Base-by-base conservation (phyloP, 2,888 invertebrate genomes). In the Gasteruption jaculator region DNA sequence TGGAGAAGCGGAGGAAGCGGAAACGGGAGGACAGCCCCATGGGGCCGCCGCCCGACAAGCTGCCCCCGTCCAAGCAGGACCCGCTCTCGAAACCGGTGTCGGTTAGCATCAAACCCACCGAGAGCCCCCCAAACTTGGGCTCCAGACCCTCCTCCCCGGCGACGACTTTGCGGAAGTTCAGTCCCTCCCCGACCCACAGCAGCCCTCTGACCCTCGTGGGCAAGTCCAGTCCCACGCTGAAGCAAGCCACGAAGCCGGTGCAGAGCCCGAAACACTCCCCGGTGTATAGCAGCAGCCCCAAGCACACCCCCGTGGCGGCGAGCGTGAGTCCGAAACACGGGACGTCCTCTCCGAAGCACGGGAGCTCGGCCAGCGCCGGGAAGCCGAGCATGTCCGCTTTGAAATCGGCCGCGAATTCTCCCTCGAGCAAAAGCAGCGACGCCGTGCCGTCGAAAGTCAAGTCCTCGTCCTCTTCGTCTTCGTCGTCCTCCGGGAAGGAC, bases 321-420 rank as follows among this genome's bases (percentile, higher is more conserved):
- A 85, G 84, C 68, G 86, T 85, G 54, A 88, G 86, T 73, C 85
- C 83, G 61, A 72, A 70, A 41, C 87, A 86, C 63, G 83, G 83
- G 35, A 81, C 84, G 12, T 82, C 83, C 10, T 88, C 88, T 11
- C 89, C 90, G 14, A 90, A 89, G 65, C 88, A 88, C 54, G 80
- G 81, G 0, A 74, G 74, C 16, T 79, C 81, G 1, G 77, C 83
- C 10, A 76, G 79, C 41, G 83, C 87, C 1, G 91, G 91, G 0
- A 91, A 91, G 62, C 91, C 91, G 1, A 90, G 90, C 60, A 89
- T 91, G 87, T 88, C 89, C 0, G 82, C 90, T 1, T 70, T 91
- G 15, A 91, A 91, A 64, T 90, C 85, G 24, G 88, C 89, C 1
- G 77, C 59, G 12, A 73, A 68, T 46, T 71, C 73, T 4, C 65